Evolutionary conservation across 2,113 vertebrate species (phyloP).

Genomic region (Xenotilapia caudafasciata): DNA sequence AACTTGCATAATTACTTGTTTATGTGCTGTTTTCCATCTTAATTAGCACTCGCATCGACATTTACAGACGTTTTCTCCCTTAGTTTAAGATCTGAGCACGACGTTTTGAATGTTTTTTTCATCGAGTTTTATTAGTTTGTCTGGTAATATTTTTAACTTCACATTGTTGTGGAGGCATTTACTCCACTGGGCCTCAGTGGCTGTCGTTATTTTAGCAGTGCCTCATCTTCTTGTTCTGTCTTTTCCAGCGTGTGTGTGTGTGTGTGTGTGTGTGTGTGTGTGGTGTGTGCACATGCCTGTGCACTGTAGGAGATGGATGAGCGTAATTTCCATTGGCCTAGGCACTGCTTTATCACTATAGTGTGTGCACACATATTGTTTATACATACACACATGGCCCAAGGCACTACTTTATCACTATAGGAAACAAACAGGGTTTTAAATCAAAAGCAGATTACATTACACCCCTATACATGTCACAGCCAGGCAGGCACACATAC

Average conservation of each 20-base stretch:
- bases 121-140: neutral
- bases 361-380: constrained; percentile 53
- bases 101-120: neutral
- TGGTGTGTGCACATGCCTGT: neutral
- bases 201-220: neutral
- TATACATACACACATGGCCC: constrained; percentile 18
- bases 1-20: neutral
- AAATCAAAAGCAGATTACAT: constrained; percentile 44
- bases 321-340: constrained; percentile 72
- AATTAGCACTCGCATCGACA: neutral
- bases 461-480: neutral
- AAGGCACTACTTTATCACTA: constrained; percentile 68
- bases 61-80: neutral
- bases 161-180: neutral
- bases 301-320: constrained; percentile 68
- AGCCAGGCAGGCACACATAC: neutral
- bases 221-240: neutral
- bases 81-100: neutral
- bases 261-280: neutral
- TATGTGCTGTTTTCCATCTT: neutral
- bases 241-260: neutral
- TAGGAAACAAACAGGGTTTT: constrained; percentile 61
- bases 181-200: neutral
- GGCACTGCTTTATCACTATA: constrained; percentile 69
- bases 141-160: neutral